Evolutionary conservation across 2,113 vertebrate species (phyloP).

Genomic region (Nannospalax galili): DNA sequence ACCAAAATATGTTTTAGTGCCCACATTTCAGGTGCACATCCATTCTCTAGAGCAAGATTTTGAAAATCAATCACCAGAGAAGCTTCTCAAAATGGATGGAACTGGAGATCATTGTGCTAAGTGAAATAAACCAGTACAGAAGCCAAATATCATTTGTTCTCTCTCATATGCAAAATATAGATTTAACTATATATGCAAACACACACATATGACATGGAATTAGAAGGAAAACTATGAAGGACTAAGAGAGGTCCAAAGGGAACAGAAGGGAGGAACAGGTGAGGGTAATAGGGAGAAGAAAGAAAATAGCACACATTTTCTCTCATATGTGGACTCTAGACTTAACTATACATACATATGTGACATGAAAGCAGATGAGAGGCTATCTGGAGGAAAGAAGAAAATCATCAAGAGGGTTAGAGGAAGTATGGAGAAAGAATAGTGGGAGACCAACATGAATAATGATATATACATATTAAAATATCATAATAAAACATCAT

Average conservation of each 20-base stretch:
- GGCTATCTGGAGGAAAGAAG: background rate
- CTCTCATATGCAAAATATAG: background rate
- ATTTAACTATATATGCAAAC: background rate
- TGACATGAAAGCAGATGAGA: background rate
- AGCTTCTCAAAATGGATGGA: conserved; percentile 5
- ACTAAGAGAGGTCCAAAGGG: background rate
- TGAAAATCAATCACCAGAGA: conserved; percentile 42
- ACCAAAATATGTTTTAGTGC: conserved; percentile 6
- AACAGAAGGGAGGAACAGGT: background rate
- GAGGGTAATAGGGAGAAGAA: background rate
- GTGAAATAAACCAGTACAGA: background rate
- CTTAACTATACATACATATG: background rate
- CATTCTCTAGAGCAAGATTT: conserved; percentile 27
- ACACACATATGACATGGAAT: background rate
- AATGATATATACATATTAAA: background rate
- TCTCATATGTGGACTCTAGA: background rate
- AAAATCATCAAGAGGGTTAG: background rate
- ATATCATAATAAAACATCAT: background rate
- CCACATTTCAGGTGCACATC: background rate
- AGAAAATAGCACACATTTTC: background rate
- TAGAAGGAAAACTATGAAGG: too few species aligned
- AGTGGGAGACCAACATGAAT: background rate
- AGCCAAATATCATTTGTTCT: background rate
- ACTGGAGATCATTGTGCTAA: background rate
- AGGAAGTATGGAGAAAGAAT: background rate